These are phyloP conservation scores for Stenoptilia bipunctidactyla DNA, from an alignment of 2,888 invertebrate genomes.

Conservation along the genomic window DNA sequence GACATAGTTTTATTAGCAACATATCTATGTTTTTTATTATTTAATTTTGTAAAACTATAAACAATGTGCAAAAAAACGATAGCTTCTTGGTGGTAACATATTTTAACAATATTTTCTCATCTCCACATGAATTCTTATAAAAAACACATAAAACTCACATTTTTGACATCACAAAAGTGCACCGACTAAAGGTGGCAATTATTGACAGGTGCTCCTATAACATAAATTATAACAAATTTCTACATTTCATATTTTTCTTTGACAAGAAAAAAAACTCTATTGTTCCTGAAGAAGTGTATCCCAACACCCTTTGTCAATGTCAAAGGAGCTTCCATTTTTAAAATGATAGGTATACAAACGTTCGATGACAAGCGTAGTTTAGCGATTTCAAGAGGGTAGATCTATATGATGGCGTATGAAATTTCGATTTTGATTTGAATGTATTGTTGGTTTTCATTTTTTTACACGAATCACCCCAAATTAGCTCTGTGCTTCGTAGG, in stretches of 20 bases:
- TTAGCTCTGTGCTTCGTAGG: no score
- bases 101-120: not conserved
- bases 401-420: no score
- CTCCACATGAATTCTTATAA: constrained; percentile 9
- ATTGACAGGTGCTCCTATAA: constrained; percentile 60
- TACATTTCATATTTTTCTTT: constrained; percentile 31
- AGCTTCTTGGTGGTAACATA: not conserved
- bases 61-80: constrained; percentile 1
- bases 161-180: constrained; percentile 38
- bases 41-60: no score
- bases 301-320: constrained; percentile 63
- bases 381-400: not conserved
- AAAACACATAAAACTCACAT: constrained; percentile 19
- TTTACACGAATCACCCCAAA: no score
- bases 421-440: no score
- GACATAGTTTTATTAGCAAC: no score
- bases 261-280: constrained; percentile 26
- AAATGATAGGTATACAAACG: constrained; percentile 36
- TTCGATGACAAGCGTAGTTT: constrained; percentile 51
- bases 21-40: no score
- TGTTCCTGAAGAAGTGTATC: constrained; percentile 46
- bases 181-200: constrained; percentile 69
- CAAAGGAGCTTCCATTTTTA: constrained; percentile 56
- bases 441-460: no score
- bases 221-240: constrained; percentile 29